These are phyloP conservation scores for Metalampra italica DNA, from an alignment of 2,888 invertebrate species.

Conservation along the genomic window DNA sequence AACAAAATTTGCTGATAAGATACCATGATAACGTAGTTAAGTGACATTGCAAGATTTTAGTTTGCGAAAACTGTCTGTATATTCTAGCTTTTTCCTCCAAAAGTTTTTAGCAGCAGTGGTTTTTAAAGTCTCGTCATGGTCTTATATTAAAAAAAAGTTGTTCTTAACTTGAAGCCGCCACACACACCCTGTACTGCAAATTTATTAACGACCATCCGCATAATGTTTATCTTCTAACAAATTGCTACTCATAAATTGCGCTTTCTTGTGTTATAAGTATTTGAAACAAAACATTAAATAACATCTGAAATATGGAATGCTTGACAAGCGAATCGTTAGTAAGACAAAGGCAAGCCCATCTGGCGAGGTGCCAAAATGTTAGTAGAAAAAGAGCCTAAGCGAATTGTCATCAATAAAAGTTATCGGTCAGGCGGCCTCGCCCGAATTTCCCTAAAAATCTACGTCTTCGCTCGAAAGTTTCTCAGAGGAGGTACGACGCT, in stretches of 20 bases:
- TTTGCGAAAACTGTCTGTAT: background rate
- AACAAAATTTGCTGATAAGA: no score
- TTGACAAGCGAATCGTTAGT: conserved; percentile 25
- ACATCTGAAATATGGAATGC: conserved; percentile 7
- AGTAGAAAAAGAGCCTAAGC: conserved; percentile 28
- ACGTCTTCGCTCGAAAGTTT: background rate
- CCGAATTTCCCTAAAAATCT: conserved; percentile 34
- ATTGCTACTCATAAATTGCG: conserved; percentile 1
- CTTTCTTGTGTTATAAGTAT: conserved; percentile 1
- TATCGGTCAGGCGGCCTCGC: conserved; percentile 38
- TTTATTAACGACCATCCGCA: background rate
- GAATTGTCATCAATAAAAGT: conserved; percentile 60
- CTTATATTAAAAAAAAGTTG: no score
- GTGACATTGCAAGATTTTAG: no score
- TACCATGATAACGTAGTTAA: no score
- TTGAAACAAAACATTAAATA: no score
- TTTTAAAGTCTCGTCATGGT: no score
- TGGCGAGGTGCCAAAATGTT: conserved; percentile 49
- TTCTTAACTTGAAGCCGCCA: no score
- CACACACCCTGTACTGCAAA: background rate
- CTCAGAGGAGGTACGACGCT: background rate
- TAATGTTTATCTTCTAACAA: background rate
- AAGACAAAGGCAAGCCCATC: conserved; percentile 42
- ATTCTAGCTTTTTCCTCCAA: background rate
- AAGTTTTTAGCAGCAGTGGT: no score